Conservation (phyloP, 2,888 invertebrate genomes). For the Rugalucina vietnamica region DNA sequence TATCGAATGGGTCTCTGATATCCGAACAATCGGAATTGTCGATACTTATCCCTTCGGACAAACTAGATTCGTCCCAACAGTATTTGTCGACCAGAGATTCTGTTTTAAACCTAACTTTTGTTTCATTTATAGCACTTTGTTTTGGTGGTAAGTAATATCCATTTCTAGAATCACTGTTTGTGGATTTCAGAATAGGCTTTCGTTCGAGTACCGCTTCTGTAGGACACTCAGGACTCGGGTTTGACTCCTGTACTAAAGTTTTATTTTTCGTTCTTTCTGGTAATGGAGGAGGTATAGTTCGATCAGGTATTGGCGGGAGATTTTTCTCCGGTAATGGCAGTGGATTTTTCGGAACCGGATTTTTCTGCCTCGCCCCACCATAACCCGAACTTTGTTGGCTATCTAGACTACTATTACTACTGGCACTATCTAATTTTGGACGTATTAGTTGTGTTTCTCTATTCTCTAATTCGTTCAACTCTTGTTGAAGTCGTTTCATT, state of each 20-base stretch:
- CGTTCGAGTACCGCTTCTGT: slow-evolving; percentile 15
- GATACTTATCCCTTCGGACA: slow-evolving; percentile 62
- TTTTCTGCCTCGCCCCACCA: neutral
- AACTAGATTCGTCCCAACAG: slow-evolving; percentile 62
- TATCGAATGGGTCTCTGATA: slow-evolving; percentile 57
- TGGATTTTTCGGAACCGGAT: slow-evolving; percentile 27
- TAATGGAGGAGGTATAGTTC: slow-evolving; percentile 26
- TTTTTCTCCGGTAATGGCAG: slow-evolving; percentile 51
- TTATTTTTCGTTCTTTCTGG: slow-evolving; percentile 42
- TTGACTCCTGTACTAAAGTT: neutral
- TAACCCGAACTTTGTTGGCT: slow-evolving; percentile 20
- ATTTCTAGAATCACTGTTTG: slow-evolving; percentile 38
- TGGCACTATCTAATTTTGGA: slow-evolving; percentile 18
- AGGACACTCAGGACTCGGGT: slow-evolving; percentile 10
- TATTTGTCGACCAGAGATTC: slow-evolving; percentile 58
- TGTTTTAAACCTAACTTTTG: slow-evolving; percentile 62
- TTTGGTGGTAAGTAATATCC: slow-evolving; percentile 37
- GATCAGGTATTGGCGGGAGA: neutral
- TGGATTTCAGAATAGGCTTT: slow-evolving; percentile 59
- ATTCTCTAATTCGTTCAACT: slow-evolving; percentile 60
- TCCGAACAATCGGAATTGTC: slow-evolving; percentile 64
- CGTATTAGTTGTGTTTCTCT: neutral
- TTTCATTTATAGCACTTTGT: slow-evolving; percentile 41
- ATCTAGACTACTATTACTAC: slow-evolving; percentile 34
- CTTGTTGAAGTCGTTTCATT: slow-evolving; percentile 62